Conservation (phyloP, 2,888 invertebrate genomes). For the Watsonalla cultraria region DNA sequence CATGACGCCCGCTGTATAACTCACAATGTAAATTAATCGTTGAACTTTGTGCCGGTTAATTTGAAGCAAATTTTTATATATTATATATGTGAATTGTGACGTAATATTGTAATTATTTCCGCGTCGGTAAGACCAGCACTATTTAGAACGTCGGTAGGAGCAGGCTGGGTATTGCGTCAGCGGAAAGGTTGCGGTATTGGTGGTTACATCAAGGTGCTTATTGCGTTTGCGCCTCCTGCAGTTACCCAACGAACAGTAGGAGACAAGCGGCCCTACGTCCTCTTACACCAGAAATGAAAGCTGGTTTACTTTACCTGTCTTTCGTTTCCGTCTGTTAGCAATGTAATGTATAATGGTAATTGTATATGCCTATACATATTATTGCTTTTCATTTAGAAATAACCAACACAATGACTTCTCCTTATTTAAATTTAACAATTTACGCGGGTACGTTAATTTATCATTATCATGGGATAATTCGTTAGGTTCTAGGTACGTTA, state of each 20-base stretch:
- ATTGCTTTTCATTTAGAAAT: neutral
- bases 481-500: too few species aligned
- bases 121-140: conserved; percentile 54
- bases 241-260: conserved; percentile 49
- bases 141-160: conserved; percentile 50
- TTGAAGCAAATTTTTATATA: neutral
- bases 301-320: neutral
- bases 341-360: neutral
- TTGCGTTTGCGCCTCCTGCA: conserved; percentile 44
- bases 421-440: too few species aligned
- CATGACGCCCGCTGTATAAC: neutral
- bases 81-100: conserved; percentile 21
- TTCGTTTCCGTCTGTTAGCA: neutral
- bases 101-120: conserved; percentile 64
- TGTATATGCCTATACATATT: neutral
- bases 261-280: conserved; percentile 31
- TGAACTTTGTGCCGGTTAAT: neutral
- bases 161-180: conserved; percentile 58
- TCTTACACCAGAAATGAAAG: conserved; percentile 13
- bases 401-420: neutral
- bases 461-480: too few species aligned
- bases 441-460: too few species aligned
- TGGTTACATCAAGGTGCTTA: conserved; percentile 63
- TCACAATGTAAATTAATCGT: neutral
- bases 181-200: conserved; percentile 66